Evolutionary conservation across 2,797 vertebrate genomes (phyloP), one percentile per base, ranked within the genome.

Genomic region (Echiichthys vipera): DNA sequence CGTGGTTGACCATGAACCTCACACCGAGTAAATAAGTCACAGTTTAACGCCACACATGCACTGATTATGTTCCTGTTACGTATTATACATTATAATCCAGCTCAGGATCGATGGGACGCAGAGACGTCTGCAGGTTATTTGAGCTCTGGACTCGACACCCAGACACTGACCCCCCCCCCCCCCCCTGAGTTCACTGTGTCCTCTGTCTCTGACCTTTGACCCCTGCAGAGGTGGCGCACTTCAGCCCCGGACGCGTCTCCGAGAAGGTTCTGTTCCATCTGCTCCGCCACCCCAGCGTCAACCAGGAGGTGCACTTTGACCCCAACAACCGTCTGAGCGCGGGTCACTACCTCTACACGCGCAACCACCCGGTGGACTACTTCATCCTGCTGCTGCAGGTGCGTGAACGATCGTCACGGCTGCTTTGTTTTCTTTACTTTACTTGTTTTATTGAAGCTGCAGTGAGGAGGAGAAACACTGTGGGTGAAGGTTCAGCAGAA

Each of bases 301-400:
- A 96, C 90, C 97, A 98, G 88, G 97, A 98, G 79, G 95, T 98
- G 53, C 95, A 93, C 83, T 98, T 98, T 82, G 95, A 98, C 37
- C 92, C 93, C 4, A 91, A 53, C 78, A 91, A 96, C 90, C 94
- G 95, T 0, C 88, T 95, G 69, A 95, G 95, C 10, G 73, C 95
- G 0, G 94, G 91, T 18, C 97, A 98, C 83, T 98, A 96, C 80
- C 91, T 98, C 37, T 98, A 97, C 91, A 96, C 95, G 4, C 95
- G 96, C 50, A 97, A 97, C 93, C 95, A 94, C 85, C 96, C 97
- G 0, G 97, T 97, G 78, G 96, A 98, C 75, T 98, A 97, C 43
- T 98, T 98, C 88, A 93, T 97, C 69, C 95, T 98, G 80, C 94
- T 98, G 86, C 92, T 98, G 88, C 97, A 98, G 96, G 97, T 97